phyloP scores from a whole-genome alignment of 92 coral and sea anemone genomes.

The Metridium senile region DNA sequence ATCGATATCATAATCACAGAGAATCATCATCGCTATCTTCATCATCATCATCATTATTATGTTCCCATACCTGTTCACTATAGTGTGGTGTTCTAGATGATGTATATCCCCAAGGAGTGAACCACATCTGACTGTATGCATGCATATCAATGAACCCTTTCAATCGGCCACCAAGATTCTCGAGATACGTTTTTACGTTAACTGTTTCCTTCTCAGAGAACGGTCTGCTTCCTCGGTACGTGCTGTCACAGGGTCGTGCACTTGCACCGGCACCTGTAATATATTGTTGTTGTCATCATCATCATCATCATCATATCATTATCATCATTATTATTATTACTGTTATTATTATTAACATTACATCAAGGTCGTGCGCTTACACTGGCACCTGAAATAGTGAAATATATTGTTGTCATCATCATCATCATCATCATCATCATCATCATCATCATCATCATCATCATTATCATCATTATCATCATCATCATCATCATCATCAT shows the following conservation, averaged over 20 bases:
- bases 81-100: constrained; percentile 38
- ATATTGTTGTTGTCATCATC: too few species aligned
- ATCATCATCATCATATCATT: too few species aligned
- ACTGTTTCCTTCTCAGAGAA: constrained; percentile 70
- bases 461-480: too few species aligned
- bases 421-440: too few species aligned
- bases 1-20: neutral
- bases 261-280: constrained; percentile 59
- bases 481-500: too few species aligned
- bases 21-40: neutral
- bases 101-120: constrained; percentile 96
- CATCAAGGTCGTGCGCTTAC: too few species aligned
- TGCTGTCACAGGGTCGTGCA: constrained; percentile 48
- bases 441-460: too few species aligned
- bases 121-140: constrained; percentile 92
- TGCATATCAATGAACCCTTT: constrained; percentile 92
- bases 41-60: neutral
- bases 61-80: constrained; percentile 47
- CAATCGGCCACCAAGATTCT: constrained; percentile 32
- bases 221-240: constrained; percentile 52
- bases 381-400: too few species aligned
- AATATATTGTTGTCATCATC: too few species aligned
- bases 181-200: constrained; percentile 54
- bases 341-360: too few species aligned
- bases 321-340: too few species aligned